A percentile compares a stretch with the other conserved stretches of the same genome.
These are phyloP conservation scores for Aleiodes alternator DNA, from an alignment of 2,888 invertebrate genomes.

Conservation along the genomic window DNA sequence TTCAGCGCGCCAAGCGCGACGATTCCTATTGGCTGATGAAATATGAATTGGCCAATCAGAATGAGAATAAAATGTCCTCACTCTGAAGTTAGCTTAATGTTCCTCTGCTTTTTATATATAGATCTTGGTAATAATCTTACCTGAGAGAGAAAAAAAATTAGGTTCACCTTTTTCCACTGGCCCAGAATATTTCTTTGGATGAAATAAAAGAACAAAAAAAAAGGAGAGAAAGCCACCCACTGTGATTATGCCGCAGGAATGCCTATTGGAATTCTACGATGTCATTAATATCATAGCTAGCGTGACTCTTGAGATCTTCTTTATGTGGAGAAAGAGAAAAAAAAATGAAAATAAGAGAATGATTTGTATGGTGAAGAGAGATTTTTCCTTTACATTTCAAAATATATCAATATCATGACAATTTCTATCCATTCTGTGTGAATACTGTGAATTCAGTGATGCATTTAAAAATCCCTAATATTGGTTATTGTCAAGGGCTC, in stretches of 20 bases:
- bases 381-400: slow-evolving; percentile 11
- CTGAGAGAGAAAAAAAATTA: slow-evolving; percentile 1
- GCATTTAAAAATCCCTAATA: too few relatives aligned
- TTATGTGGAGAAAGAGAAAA: neutral
- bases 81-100: too few relatives aligned
- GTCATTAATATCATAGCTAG: slow-evolving; percentile 7
- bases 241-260: slow-evolving; percentile 7
- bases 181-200: too few relatives aligned
- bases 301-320: slow-evolving; percentile 4
- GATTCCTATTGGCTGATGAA: too few relatives aligned
- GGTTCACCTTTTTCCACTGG: slow-evolving; percentile 22
- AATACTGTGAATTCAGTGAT: slow-evolving; percentile 6
- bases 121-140: slow-evolving; percentile 3
- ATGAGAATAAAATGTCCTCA: too few relatives aligned
- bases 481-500: too few relatives aligned
- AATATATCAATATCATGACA: slow-evolving; percentile 26
- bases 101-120: too few relatives aligned
- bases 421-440: neutral
- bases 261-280: slow-evolving; percentile 3
- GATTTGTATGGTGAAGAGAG: slow-evolving; percentile 6
- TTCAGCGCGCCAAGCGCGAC: too few relatives aligned
- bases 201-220: too few relatives aligned
- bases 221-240: too few relatives aligned
- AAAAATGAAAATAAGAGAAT: slow-evolving; percentile 1
- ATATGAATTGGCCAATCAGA: too few relatives aligned